phyloP scores from a whole-genome alignment of 2,113 vertebrate species.

The Ploceus nigricollis region DNA sequence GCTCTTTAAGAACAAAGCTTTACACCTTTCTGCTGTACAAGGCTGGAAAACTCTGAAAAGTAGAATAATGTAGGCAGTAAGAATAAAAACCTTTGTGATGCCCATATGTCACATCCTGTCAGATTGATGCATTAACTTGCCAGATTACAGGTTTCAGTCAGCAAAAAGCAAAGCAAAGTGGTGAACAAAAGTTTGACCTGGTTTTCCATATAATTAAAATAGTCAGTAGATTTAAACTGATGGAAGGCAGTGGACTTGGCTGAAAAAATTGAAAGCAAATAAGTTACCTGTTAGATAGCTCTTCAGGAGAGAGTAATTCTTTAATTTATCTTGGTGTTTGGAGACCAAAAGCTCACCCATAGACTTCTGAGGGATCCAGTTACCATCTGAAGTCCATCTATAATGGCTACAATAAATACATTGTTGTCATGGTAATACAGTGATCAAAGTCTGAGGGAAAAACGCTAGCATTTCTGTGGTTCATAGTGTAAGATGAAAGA shows the following conservation, averaged over 20 bases:
- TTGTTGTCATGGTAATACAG: conserved; percentile 35
- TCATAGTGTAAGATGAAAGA: background rate
- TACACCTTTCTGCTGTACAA: background rate
- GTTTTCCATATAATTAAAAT: conserved; percentile 8
- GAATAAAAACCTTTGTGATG: background rate
- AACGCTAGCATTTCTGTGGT: background rate
- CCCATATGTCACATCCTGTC: background rate
- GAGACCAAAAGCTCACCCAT: background rate
- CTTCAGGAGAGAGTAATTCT: background rate
- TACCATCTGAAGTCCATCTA: background rate
- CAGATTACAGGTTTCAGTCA: background rate
- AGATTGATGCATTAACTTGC: background rate
- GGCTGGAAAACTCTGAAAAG: background rate
- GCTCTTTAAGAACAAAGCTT: background rate
- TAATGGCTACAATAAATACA: background rate
- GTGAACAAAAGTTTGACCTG: background rate
- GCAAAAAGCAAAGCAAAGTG: background rate
- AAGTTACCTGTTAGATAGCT: background rate
- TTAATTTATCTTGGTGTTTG: background rate
- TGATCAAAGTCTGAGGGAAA: background rate
- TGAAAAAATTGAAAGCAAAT: background rate
- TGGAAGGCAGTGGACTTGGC: background rate
- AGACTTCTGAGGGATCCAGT: background rate
- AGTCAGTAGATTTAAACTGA: background rate
- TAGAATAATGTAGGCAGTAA: background rate